Conservation (phyloP, 1,140 invertebrate species). For the Bombus waltoni region DNA sequence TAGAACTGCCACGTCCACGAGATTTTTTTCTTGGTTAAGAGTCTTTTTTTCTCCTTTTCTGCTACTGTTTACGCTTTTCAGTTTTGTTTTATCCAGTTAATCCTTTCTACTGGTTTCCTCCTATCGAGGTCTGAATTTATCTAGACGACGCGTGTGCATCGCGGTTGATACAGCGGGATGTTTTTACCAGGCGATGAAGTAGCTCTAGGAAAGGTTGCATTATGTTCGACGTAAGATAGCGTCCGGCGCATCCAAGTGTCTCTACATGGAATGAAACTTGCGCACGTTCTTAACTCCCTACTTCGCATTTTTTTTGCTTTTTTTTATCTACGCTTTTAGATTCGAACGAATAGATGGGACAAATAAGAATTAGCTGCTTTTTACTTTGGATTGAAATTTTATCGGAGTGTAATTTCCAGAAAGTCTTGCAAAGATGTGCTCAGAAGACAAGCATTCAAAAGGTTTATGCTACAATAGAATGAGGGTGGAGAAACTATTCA, state of each 20-base stretch:
- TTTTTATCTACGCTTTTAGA: background rate
- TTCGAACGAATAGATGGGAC: background rate
- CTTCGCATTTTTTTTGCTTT: too few species aligned
- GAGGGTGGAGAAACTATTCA: background rate
- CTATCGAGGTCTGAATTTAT: slow-evolving; percentile 6
- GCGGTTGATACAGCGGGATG: background rate
- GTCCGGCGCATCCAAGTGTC: background rate
- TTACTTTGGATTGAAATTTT: background rate
- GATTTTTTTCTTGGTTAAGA: background rate
- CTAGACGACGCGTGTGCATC: background rate
- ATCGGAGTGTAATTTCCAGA: background rate
- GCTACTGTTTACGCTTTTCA: background rate
- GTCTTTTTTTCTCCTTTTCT: background rate
- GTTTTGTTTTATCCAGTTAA: background rate
- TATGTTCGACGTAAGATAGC: slow-evolving; percentile 25
- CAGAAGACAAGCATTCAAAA: background rate
- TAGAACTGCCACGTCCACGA: background rate
- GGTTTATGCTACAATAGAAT: background rate
- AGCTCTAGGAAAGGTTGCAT: slow-evolving; percentile 5
- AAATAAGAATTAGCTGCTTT: background rate
- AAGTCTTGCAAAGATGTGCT: background rate
- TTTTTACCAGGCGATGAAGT: background rate
- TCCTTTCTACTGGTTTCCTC: background rate
- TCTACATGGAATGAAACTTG: background rate
- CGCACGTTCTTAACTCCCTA: background rate